Percentiles rank a stretch among this genome's conserved stretches.
These are phyloP conservation scores for Ormia ochracea DNA, from an alignment of 2,888 invertebrate species.

Conservation along the genomic window DNA sequence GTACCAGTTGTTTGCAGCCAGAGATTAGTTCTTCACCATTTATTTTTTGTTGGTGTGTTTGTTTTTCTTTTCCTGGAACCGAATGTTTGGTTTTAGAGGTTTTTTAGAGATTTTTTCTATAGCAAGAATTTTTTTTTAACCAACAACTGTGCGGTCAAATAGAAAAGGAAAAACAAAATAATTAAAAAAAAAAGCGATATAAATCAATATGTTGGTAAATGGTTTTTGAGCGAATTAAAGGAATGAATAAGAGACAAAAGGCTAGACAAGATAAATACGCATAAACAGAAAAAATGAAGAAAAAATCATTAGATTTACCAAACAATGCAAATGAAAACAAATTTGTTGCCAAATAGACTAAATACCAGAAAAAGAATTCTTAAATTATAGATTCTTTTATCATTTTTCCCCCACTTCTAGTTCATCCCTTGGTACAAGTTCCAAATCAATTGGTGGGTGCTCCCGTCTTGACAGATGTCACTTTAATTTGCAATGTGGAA, in stretches of 20 bases:
- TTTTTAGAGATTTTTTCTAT: neutral
- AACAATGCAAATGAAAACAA: constrained; percentile 13
- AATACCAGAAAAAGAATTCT: constrained; percentile 51
- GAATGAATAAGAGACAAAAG: neutral
- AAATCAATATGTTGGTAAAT: constrained; percentile 45
- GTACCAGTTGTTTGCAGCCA: constrained; percentile 68
- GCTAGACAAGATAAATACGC: neutral
- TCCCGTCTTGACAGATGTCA: constrained; percentile 89
- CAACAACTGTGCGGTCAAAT: constrained; percentile 43
- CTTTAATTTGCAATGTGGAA: constrained; percentile 90
- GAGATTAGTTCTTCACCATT: constrained; percentile 9
- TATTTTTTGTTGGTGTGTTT: too few relatives aligned
- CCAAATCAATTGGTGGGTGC: constrained; percentile 95
- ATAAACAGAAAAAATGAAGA: neutral
- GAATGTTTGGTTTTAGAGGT: constrained; percentile 39
- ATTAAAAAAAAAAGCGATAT: constrained; percentile 14
- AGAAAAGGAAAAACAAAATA: neutral
- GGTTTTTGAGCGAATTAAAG: constrained; percentile 28
- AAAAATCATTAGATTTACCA: constrained; percentile 40
- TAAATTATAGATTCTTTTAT: constrained; percentile 26
- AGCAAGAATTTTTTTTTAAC: constrained; percentile 18
- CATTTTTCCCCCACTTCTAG: constrained; percentile 77
- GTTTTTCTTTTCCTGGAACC: constrained; percentile 16
- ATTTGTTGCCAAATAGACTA: constrained; percentile 55
- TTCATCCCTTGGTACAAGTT: constrained; percentile 94